Conservation (phyloP, 2,888 invertebrate genomes). For the Bombylius discolor region DNA sequence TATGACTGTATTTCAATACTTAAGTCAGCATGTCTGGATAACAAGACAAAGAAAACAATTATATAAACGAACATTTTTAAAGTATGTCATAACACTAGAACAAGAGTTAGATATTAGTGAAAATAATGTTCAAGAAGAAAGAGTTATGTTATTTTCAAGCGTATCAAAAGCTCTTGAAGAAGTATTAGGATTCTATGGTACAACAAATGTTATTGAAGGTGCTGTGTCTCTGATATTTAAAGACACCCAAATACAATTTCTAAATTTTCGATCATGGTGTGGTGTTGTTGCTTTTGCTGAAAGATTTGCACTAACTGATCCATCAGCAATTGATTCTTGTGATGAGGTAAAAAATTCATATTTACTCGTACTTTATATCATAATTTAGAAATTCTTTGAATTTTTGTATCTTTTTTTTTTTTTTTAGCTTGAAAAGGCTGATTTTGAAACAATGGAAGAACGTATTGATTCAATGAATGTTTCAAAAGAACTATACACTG, state of each 20-base stretch:
- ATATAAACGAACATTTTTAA: slow-evolving; percentile 43
- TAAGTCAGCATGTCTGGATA: slow-evolving; percentile 51
- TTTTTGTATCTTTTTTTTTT: background rate
- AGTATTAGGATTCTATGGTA: slow-evolving; percentile 34
- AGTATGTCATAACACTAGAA: slow-evolving; percentile 27
- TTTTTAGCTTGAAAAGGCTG: slow-evolving; percentile 50
- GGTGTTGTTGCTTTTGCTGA: slow-evolving; percentile 67
- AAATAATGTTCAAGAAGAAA: slow-evolving; percentile 19
- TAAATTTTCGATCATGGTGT: slow-evolving; percentile 65
- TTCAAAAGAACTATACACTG: background rate
- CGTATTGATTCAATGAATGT: slow-evolving; percentile 30
- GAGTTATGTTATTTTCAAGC: slow-evolving; percentile 24
- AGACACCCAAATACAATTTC: slow-evolving; percentile 2
- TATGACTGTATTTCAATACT: slow-evolving; percentile 57
- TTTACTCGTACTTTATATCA: background rate
- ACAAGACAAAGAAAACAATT: slow-evolving; percentile 42
- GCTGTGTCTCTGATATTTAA: background rate
- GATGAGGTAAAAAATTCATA: slow-evolving; percentile 42
- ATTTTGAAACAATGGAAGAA: slow-evolving; percentile 51
- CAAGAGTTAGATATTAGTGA: slow-evolving; percentile 24
- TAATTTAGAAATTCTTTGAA: no score
- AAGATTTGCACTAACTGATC: slow-evolving; percentile 36
- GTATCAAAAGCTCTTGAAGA: slow-evolving; percentile 35
- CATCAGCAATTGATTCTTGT: slow-evolving; percentile 52
- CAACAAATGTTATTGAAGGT: slow-evolving; percentile 24